Evolutionary conservation across 2,888 invertebrate genomes (phyloP), one percentile per base, ranked within the genome.

Genomic region (Villa cingulata): DNA sequence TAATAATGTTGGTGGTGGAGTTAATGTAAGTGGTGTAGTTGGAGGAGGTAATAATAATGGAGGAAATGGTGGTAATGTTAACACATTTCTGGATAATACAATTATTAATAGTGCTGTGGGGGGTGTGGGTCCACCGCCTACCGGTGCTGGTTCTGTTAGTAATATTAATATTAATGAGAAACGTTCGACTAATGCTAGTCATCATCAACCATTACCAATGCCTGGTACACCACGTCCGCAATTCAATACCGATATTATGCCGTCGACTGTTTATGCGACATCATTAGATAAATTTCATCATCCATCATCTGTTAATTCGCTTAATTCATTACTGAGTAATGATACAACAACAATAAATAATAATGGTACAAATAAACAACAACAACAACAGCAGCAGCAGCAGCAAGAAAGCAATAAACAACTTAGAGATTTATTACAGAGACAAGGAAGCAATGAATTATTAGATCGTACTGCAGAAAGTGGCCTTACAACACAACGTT

Each of bases 381-480:
- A 34, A 29, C 51, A 51, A 37, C 45, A 45, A 19, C n/a, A n/a
- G n/a, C 23, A 23, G 7, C 23, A 23, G 7, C 39, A 34, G 20
- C 51, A 51, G 34, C 45, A 45, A 19, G 76, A 78, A 58, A 73
- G 81, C 60, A 83, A 83, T 59, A 73, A 83, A 5, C 90, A 91
- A 60, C 71, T 90, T 40, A 71, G 89, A 27, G 88, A 89, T 62
- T 68, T 90, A 53, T 71, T 90, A 47, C 87, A 88, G 62, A 72
- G 85, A 43, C 86, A 85, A 58, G 83, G 85, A 51, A 77, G 72
- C 37, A 23, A 37, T 43, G 38, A 36, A 12, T 12, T 32, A 32
- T 9, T 32, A 32, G 29, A 32, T 12, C 12, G 43, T 39, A 18
- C 16, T 12, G n/a, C n/a, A n/a, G 29, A 32, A 32, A 32, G 6